Evolutionary conservation across 2,797 vertebrate genomes (phyloP).

Genomic region (Gymnoscopelus microlampas): DNA sequence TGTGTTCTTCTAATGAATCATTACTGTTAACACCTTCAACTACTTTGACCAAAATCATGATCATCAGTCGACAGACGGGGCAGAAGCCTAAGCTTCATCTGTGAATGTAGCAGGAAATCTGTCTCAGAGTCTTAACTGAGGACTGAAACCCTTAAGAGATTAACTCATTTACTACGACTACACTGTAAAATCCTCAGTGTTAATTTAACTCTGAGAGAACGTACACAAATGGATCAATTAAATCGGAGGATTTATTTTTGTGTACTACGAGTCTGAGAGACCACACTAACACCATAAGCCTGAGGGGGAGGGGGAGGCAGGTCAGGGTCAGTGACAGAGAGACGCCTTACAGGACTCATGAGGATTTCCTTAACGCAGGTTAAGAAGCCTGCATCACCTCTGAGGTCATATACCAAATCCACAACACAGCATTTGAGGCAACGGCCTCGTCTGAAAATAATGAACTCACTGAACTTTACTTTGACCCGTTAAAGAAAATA

Average conservation of each 20-base stretch:
- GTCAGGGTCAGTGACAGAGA: conserved; percentile 24
- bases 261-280: conserved; percentile 12
- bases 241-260: no score
- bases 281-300: conserved; percentile 5
- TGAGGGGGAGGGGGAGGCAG: no score
- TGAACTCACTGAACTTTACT: background rate
- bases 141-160: conserved; percentile 39
- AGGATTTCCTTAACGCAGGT: conserved; percentile 49
- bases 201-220: no score
- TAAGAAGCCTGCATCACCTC: conserved; percentile 16
- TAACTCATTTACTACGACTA: conserved; percentile 46
- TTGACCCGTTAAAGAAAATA: background rate
- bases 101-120: conserved; percentile 25
- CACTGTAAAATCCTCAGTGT: no score
- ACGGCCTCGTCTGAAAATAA: background rate
- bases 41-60: no score
- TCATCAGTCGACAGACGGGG: no score
- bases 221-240: no score
- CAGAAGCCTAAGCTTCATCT: background rate
- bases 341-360: conserved; percentile 20
- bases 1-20: no score
- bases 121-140: conserved; percentile 13
- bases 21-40: no score
- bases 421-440: background rate
- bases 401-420: background rate